Conservation (phyloP, 2,797 vertebrate genomes). For the Enteromius unitaeniatus region DNA sequence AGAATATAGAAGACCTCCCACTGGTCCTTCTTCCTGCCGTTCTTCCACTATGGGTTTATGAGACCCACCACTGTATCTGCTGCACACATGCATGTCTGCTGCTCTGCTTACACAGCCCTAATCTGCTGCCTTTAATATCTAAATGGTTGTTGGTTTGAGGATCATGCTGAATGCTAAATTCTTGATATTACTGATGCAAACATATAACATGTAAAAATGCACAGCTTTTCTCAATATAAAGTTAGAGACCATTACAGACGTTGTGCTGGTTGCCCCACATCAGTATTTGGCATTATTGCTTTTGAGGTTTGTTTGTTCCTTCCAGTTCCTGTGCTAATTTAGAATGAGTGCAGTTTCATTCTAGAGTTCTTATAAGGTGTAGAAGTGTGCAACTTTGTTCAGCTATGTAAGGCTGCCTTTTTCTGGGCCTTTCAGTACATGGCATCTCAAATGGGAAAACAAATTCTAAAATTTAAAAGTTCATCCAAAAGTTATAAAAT, state of each 20-base stretch:
- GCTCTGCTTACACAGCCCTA: neutral
- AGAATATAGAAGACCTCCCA: slow-evolving; percentile 32
- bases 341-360: slow-evolving; percentile 27
- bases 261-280: slow-evolving; percentile 31
- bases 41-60: slow-evolving; percentile 53
- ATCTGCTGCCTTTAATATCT: neutral
- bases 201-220: neutral
- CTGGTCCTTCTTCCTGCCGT: slow-evolving; percentile 42
- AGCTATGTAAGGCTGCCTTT: neutral
- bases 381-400: slow-evolving; percentile 16
- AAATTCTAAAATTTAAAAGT: neutral
- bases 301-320: slow-evolving; percentile 39
- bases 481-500: neutral
- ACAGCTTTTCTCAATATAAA: slow-evolving; percentile 37
- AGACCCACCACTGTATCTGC: slow-evolving; percentile 51
- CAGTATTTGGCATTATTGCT: slow-evolving; percentile 52
- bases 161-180: neutral
- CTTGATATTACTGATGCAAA: neutral
- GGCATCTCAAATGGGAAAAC: neutral
- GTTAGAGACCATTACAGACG: slow-evolving; percentile 32
- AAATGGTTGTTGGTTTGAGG: neutral
- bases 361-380: slow-evolving; percentile 29
- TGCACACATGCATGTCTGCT: slow-evolving; percentile 40
- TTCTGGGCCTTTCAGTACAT: slow-evolving; percentile 7
- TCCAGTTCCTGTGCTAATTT: slow-evolving; percentile 35